A percentile compares a stretch with the other conserved stretches of the same genome.
Conservation (phyloP, 2,113 vertebrate genomes). For the Nicator chloris region DNA sequence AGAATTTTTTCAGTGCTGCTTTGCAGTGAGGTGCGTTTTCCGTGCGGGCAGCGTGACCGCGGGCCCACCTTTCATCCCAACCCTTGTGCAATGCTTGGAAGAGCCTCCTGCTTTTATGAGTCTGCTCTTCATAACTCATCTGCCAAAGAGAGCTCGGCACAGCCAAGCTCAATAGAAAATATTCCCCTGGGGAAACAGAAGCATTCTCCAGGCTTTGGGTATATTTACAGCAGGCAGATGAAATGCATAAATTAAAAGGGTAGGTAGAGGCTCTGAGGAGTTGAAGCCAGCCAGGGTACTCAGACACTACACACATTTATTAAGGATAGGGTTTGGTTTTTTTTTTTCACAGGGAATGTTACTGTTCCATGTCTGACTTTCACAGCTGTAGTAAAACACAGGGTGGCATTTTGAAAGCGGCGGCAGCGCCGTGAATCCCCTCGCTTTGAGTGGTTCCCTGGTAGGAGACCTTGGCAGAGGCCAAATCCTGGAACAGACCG, state of each 20-base stretch:
- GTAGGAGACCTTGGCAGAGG: constrained; percentile 6
- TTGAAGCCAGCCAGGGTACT: not conserved
- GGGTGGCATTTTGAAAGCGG: not conserved
- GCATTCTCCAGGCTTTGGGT: not conserved
- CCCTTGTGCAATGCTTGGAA: not conserved
- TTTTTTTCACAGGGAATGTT: not conserved
- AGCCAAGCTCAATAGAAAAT: not conserved
- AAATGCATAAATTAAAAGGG: constrained; percentile 16
- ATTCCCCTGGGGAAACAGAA: not conserved
- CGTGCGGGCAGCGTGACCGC: not conserved
- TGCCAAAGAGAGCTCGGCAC: not conserved
- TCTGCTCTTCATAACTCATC: constrained; percentile 7
- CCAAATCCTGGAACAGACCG: not conserved
- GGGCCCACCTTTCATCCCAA: not conserved
- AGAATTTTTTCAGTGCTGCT: not conserved
- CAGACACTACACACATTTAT: not conserved
- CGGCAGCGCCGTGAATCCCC: not conserved
- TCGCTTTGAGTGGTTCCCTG: not conserved
- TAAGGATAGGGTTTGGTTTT: not conserved
- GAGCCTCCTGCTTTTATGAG: not conserved
- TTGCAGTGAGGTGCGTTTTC: not conserved
- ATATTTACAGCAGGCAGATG: constrained; percentile 7
- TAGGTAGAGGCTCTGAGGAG: not conserved
- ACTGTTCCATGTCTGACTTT: not conserved
- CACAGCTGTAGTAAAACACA: not conserved